Evolutionary conservation across 2,888 invertebrate genomes (phyloP), one percentile per base, ranked within the genome.

Genomic region (Taphrorychus bicolor): DNA sequence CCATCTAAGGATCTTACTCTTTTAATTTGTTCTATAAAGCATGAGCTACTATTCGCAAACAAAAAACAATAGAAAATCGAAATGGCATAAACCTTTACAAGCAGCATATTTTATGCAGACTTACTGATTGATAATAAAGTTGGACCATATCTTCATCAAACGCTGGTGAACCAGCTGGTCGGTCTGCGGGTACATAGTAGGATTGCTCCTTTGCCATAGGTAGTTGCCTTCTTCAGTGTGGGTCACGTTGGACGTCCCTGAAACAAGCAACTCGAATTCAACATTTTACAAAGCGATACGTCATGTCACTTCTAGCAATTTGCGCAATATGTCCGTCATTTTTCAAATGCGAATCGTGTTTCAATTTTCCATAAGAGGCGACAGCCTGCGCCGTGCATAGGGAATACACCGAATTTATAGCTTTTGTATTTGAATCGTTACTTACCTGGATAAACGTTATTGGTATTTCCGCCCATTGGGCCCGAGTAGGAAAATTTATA

Each of bases 401-500:
- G 16, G 45, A 45, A 45, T 16, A 45, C 14, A 14, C 45, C 45
- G 45, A 51, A 51, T 51, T 21, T 51, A 21, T 51, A 51, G 21
- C 51, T 51, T n/a, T 51, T n/a, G 22, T 51, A n/a, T 19, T 51
- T 51, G 21, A 51, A 18, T 5, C 16, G 5, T 42, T 61, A 17
- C 18, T 59, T 60, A 49, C 32, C 57, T 41, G 57, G 57, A 57
- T 41, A 57, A 17, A 57, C 60, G 17, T 41, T 2, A 3, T 69
- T 48, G 7, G 57, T 64, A 17, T 70, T 70, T 16, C 66, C 67
- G 16, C 70, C 71, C 64, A 74, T 70, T 42, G 54, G 24, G 9
- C 74, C 74, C 49, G 72, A 69, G 63, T 75, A 75, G 0, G 75
- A 73, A 62, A 75, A 75, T 18, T 73, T 60, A 19, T 75, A 75